phyloP scores from a whole-genome alignment of 2,888 invertebrate species.

The Heliconius cydno region DNA sequence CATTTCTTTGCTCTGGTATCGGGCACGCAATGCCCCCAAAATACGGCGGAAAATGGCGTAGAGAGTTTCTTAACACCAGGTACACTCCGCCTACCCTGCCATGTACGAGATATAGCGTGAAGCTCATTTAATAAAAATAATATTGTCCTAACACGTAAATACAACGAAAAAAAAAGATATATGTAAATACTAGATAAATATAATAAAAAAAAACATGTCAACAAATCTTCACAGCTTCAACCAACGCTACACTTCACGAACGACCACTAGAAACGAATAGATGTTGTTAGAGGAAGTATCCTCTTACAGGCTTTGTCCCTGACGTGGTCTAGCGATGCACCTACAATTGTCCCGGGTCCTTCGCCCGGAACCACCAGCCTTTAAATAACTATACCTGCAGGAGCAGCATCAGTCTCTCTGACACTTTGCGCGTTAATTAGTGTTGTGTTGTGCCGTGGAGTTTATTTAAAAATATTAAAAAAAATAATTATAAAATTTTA shows the following conservation, averaged over 20 bases:
- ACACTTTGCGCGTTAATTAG: slow-evolving; percentile 46
- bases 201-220: not conserved
- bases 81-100: no score
- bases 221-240: slow-evolving; percentile 46
- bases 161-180: not conserved
- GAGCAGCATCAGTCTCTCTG: slow-evolving; percentile 63
- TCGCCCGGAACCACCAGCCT: slow-evolving; percentile 71
- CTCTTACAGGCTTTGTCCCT: slow-evolving; percentile 76
- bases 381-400: slow-evolving; percentile 73
- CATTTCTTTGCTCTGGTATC: no score
- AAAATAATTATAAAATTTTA: not conserved
- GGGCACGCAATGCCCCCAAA: no score
- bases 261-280: slow-evolving; percentile 65
- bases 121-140: not conserved
- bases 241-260: slow-evolving; percentile 53
- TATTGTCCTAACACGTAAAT: not conserved
- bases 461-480: slow-evolving; percentile 8
- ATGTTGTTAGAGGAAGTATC: slow-evolving; percentile 80
- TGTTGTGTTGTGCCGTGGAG: slow-evolving; percentile 50
- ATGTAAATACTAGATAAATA: not conserved
- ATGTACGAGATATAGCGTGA: no score
- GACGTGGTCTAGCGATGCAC: slow-evolving; percentile 65
- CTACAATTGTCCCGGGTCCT: slow-evolving; percentile 69
- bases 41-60: no score
- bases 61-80: no score